Evolutionary conservation across 2,797 vertebrate species (phyloP).

Genomic region (Melanogrammus aeglefinus): DNA sequence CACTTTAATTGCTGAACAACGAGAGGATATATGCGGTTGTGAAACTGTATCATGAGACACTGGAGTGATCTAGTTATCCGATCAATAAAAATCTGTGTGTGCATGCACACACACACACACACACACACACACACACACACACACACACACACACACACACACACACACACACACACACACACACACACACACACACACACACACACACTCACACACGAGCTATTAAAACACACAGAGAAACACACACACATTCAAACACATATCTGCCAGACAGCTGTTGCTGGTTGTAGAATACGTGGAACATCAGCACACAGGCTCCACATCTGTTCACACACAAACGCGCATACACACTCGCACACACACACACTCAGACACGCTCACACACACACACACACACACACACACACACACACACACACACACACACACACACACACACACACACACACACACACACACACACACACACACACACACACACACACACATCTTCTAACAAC

Average conservation of each 20-base stretch:
- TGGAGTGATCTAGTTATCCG: neutral
- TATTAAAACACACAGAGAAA: too few species aligned
- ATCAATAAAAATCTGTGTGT: neutral
- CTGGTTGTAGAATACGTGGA: slow-evolving; percentile 11
- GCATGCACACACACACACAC: too few species aligned
- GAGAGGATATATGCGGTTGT: neutral
- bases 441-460: too few species aligned
- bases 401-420: too few species aligned
- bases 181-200: too few species aligned
- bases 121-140: too few species aligned
- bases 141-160: neutral
- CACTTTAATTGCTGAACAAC: too few species aligned
- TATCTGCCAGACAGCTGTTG: too few species aligned
- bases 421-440: too few species aligned
- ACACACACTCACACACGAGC: neutral
- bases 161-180: neutral
- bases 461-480: neutral
- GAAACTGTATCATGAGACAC: neutral
- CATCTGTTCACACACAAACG: neutral
- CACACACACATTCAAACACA: neutral
- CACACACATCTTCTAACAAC: neutral
- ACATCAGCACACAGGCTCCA: slow-evolving; percentile 38
- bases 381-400: neutral
- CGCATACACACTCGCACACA: neutral
- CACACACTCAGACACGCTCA: neutral